phyloP scores from a whole-genome alignment of 2,888 invertebrate genomes.

The Euplagia quadripunctaria region DNA sequence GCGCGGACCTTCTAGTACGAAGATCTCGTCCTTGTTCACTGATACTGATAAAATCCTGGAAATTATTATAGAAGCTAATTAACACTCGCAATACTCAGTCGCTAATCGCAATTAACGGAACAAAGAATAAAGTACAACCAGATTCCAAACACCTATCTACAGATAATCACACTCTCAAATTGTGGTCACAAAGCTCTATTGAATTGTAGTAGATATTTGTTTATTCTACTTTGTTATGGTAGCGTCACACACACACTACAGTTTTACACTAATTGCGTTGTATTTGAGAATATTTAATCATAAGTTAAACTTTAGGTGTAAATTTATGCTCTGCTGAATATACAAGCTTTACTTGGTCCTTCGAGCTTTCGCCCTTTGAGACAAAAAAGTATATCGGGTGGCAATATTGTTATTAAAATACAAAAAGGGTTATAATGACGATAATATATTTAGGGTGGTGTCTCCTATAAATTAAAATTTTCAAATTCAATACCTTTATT shows the following conservation, averaged over 20 bases:
- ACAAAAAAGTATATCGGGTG: background rate
- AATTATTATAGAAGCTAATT: background rate
- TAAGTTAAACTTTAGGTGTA: background rate
- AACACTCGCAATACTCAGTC: background rate
- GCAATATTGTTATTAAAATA: too few species aligned
- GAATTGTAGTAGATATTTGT: too few species aligned
- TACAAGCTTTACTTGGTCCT: background rate
- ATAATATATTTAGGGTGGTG: too few species aligned
- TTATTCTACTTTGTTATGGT: background rate
- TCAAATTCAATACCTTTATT: too few species aligned
- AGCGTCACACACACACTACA: background rate
- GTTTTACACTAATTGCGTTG: background rate
- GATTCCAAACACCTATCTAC: too few species aligned
- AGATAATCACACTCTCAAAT: background rate
- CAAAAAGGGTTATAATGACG: too few species aligned
- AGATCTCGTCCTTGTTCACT: slow-evolving; percentile 91
- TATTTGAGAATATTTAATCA: background rate
- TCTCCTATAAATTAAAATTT: too few species aligned
- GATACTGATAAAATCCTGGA: slow-evolving; percentile 88
- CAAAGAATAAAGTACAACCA: too few species aligned
- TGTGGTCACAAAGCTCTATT: background rate
- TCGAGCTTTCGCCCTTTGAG: background rate
- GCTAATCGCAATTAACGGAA: background rate
- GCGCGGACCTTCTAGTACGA: slow-evolving; percentile 93
- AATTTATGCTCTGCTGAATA: background rate